These are phyloP conservation scores for Rhabdomys pumilio DNA, from an alignment of 2,797 vertebrate genomes.

Conservation along the genomic window DNA sequence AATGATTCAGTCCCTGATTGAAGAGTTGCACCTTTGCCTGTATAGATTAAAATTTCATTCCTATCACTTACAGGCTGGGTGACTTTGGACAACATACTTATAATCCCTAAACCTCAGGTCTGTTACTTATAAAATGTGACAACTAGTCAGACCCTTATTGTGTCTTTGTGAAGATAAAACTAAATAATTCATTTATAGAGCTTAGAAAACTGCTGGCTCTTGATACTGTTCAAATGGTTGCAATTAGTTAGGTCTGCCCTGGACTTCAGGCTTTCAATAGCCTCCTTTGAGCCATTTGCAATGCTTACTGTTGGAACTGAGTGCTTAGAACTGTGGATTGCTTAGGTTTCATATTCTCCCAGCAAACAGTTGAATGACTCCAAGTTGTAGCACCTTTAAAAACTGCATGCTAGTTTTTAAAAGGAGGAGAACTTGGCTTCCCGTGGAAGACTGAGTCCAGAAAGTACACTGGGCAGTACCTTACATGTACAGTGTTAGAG, in stretches of 20 bases:
- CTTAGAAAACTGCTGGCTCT: slow-evolving; percentile 36
- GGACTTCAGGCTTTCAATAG: background rate
- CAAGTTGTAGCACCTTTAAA: background rate
- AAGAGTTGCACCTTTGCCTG: background rate
- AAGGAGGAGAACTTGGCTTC: background rate
- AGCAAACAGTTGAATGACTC: background rate
- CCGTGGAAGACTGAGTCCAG: background rate
- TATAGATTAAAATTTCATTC: background rate
- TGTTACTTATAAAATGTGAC: slow-evolving; percentile 32
- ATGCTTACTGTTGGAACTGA: background rate
- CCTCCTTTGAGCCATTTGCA: background rate
- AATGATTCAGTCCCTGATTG: background rate
- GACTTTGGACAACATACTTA: background rate
- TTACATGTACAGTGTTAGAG: background rate
- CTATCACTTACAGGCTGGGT: background rate
- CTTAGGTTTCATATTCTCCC: slow-evolving; percentile 3
- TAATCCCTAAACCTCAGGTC: background rate
- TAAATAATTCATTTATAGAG: background rate
- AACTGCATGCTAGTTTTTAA: background rate
- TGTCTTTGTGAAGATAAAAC: slow-evolving; percentile 23
- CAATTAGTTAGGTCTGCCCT: background rate
- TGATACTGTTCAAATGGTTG: background rate
- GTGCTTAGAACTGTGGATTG: background rate
- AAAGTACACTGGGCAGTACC: background rate
- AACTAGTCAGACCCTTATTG: background rate